These are phyloP conservation scores for Cylindroiulus punctatus DNA, from an alignment of 2,888 invertebrate species.

Conservation along the genomic window DNA sequence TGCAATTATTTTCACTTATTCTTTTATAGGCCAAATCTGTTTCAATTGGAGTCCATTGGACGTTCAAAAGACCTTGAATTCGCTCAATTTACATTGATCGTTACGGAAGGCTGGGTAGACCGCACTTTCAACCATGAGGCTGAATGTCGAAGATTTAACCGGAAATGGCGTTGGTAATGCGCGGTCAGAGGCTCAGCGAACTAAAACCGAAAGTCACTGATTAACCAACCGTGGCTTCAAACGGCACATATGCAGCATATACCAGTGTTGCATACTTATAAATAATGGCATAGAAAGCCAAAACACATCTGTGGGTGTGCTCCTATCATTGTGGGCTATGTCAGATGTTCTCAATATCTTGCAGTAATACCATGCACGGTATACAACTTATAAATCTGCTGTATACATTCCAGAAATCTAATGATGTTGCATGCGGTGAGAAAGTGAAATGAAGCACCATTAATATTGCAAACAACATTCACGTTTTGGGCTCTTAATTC, in stretches of 20 bases:
- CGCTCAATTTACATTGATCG: background rate
- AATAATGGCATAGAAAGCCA: background rate
- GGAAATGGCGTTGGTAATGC: background rate
- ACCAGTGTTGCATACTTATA: background rate
- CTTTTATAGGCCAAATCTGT: background rate
- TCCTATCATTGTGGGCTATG: no score
- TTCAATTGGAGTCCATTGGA: background rate
- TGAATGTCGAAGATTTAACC: background rate
- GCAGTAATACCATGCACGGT: no score
- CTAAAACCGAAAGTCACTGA: background rate
- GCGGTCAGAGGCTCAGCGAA: background rate
- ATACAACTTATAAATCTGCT: no score
- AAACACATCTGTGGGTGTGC: background rate
- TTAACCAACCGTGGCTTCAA: background rate
- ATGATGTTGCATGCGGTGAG: background rate
- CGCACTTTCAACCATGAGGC: background rate
- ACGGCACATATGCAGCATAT: background rate
- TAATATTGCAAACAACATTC: background rate
- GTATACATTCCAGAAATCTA: background rate
- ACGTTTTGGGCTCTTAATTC: background rate
- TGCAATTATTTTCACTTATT: background rate
- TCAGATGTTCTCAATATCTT: no score
- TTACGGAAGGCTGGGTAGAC: slow-evolving; percentile 18
- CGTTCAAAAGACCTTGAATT: background rate
- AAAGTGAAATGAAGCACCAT: background rate